These are phyloP conservation scores for Condylostylus longicornis DNA, from an alignment of 1,140 invertebrate genomes.

Conservation along the genomic window DNA sequence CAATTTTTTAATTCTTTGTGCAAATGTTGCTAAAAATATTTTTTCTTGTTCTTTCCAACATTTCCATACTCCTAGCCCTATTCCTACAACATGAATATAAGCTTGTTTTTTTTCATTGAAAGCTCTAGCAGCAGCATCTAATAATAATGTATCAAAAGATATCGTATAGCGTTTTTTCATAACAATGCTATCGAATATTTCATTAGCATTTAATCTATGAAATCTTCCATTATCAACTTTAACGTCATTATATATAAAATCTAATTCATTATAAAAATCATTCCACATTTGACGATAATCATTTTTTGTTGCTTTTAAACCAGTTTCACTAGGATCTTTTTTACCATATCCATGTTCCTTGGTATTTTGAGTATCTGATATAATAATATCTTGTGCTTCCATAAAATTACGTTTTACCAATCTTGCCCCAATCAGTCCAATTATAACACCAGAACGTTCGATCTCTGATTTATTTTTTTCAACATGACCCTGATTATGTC, in stretches of 20 bases:
- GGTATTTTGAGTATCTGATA: constrained; percentile 36
- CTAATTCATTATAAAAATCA: constrained; percentile 16
- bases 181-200: constrained; percentile 20
- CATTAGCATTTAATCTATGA: too few relatives aligned
- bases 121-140: constrained; percentile 19
- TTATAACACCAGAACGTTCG: constrained; percentile 20
- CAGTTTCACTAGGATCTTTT: too few relatives aligned
- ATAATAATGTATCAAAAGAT: constrained; percentile 20
- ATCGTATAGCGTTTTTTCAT: constrained; percentile 29
- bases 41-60: constrained; percentile 23
- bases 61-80: constrained; percentile 27
- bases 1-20: constrained; percentile 20
- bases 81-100: constrained; percentile 27
- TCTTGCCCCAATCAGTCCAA: constrained; percentile 35
- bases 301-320: too few relatives aligned
- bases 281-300: constrained; percentile 21
- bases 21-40: constrained; percentile 27
- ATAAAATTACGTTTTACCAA: constrained; percentile 34
- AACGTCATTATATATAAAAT: constrained; percentile 13
- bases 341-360: constrained; percentile 32
- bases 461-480: constrained; percentile 10
- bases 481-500: constrained; percentile 40
- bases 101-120: constrained; percentile 9
- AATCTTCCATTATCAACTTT: too few relatives aligned
- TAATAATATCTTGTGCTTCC: constrained; percentile 42